phyloP scores from a whole-genome alignment of 2,113 vertebrate genomes.

The Grammomys dolichurus region DNA sequence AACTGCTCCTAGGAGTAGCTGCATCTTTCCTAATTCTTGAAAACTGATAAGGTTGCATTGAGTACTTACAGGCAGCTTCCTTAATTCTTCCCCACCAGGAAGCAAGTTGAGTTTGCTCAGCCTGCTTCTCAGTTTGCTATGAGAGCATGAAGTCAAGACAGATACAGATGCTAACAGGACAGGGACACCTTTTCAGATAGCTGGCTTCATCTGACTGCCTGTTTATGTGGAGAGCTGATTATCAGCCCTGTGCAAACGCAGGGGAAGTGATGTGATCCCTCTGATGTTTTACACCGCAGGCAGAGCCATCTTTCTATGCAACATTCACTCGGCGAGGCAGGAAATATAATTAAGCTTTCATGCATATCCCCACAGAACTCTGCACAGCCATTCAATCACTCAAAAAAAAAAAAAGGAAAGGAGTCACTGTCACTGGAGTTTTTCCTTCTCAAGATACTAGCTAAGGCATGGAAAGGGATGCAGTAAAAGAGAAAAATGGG shows the following conservation, averaged over 20 bases:
- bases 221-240: conserved; percentile 84
- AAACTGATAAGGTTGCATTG: not conserved
- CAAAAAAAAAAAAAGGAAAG: not conserved
- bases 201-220: conserved; percentile 83
- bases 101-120: not conserved
- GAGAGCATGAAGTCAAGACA: conserved; percentile 55
- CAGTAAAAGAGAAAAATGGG: not conserved
- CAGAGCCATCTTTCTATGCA: conserved; percentile 74
- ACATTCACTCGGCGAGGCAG: conserved; percentile 21
- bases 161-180: conserved; percentile 74
- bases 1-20: not conserved
- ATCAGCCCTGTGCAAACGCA: conserved; percentile 84
- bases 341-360: conserved; percentile 73
- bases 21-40: not conserved
- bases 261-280: conserved; percentile 82
- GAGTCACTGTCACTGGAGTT: not conserved
- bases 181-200: conserved; percentile 85
- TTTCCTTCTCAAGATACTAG: not conserved
- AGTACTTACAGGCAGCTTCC: not conserved
- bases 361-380: conserved; percentile 18
- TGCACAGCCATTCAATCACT: conserved; percentile 53
- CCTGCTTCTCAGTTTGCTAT: conserved; percentile 3
- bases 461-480: not conserved
- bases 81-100: not conserved
- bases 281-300: conserved; percentile 84